These are phyloP conservation scores for Limosa lapponica DNA, from an alignment of 2,797 vertebrate genomes.

Conservation along the genomic window DNA sequence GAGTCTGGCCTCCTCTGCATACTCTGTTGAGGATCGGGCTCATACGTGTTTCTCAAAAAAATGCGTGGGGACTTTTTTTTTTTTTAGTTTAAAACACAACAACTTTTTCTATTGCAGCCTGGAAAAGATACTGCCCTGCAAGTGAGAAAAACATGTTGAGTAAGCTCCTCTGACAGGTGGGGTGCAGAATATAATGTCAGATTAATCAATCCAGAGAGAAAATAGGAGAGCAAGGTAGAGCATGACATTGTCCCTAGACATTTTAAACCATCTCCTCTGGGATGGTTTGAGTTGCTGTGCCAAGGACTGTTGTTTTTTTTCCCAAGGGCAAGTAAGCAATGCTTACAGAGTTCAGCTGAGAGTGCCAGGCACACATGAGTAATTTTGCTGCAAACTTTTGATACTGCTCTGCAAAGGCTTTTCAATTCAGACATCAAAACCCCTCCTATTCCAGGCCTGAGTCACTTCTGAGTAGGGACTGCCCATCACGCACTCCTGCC, in stretches of 20 bases:
- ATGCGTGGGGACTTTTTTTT: background rate
- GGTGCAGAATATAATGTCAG: background rate
- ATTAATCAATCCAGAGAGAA: background rate
- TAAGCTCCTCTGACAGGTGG: background rate
- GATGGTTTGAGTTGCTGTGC: background rate
- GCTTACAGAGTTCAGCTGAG: background rate
- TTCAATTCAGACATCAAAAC: slow-evolving; percentile 45
- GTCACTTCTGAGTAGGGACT: slow-evolving; percentile 18
- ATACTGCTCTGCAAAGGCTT: background rate
- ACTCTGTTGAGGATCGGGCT: background rate
- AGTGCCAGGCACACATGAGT: background rate
- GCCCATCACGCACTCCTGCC: background rate
- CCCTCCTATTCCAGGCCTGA: slow-evolving; percentile 28
- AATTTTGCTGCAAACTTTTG: slow-evolving; percentile 35
- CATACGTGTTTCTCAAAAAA: background rate
- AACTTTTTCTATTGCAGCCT: background rate
- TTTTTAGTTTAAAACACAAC: background rate
- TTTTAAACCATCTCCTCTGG: background rate
- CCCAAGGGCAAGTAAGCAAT: slow-evolving; percentile 8
- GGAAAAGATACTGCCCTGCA: background rate
- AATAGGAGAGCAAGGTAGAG: background rate
- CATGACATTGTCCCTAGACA: background rate
- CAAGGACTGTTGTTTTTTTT: background rate
- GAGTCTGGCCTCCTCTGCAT: background rate
- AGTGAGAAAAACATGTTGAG: background rate